phyloP scores from a whole-genome alignment of 2,113 vertebrate genomes.

The Emydura subglobosa region DNA sequence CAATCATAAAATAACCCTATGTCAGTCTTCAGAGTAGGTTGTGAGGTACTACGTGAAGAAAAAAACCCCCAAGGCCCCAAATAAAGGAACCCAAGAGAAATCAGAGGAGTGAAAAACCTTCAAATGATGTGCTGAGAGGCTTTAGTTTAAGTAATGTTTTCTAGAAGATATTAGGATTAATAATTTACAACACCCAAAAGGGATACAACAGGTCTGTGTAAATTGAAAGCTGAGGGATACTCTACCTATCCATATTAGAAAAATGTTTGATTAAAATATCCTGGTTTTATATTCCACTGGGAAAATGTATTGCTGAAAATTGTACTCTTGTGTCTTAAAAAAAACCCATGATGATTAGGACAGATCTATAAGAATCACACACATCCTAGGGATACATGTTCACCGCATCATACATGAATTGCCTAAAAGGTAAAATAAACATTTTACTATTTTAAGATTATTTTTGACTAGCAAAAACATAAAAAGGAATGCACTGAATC shows the following conservation, averaged over 20 bases:
- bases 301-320: conserved; percentile 48
- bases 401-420: conserved; percentile 35
- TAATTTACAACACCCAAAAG: conserved; percentile 32
- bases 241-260: conserved; percentile 29
- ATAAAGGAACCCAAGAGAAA: neutral
- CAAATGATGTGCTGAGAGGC: conserved; percentile 1
- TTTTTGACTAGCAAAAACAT: conserved; percentile 61
- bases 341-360: neutral
- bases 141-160: conserved; percentile 21
- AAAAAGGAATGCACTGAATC: conserved; percentile 73
- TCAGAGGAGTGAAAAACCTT: conserved; percentile 37
- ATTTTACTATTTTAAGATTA: conserved; percentile 28
- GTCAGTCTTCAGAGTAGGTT: conserved; percentile 16
- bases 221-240: conserved; percentile 8
- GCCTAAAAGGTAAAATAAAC: conserved; percentile 62
- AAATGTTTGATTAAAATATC: conserved; percentile 8
- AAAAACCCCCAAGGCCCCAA: neutral
- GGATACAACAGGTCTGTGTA: neutral
- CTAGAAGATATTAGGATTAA: neutral
- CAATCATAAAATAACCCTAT: neutral
- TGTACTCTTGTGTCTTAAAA: conserved; percentile 25
- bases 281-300: neutral
- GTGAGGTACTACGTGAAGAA: conserved; percentile 3
- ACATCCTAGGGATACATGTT: conserved; percentile 21
- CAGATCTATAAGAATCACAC: conserved; percentile 29